Evolutionary conservation across 2,888 invertebrate genomes (phyloP).

Genomic region (Chymomyza procnemis): DNA sequence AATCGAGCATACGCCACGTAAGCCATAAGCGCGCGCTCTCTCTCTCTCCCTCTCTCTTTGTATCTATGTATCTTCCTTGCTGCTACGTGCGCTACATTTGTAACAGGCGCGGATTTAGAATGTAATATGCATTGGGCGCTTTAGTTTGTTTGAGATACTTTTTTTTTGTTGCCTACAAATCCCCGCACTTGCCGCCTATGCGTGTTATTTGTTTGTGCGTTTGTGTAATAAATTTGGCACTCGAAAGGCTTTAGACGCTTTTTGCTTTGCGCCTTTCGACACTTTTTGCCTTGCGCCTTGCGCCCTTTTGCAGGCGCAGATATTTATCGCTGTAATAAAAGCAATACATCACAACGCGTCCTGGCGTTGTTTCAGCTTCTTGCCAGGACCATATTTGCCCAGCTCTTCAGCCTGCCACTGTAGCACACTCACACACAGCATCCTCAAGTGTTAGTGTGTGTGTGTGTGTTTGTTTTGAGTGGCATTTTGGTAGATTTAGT

Average conservation of each 20-base stretch:
- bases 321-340: constrained; percentile 47
- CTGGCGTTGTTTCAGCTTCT: constrained; percentile 7
- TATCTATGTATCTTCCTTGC: not conserved
- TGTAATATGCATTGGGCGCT: not conserved
- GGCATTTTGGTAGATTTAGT: not conserved
- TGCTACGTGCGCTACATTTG: no score
- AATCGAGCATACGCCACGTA: constrained; percentile 54
- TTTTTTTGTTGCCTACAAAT: no score
- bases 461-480: not conserved
- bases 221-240: constrained; percentile 47
- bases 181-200: not conserved
- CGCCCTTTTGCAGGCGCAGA: not conserved
- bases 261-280: not conserved
- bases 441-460: not conserved
- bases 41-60: not conserved
- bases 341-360: constrained; percentile 41
- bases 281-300: not conserved
- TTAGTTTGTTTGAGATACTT: not conserved
- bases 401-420: not conserved
- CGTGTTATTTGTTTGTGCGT: constrained; percentile 1
- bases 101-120: no score
- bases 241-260: constrained; percentile 5
- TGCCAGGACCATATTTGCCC: constrained; percentile 15
- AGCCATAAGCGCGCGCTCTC: constrained; percentile 3
- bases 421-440: constrained; percentile 28